Percentiles rank a stretch among this genome's conserved stretches.
Conservation (phyloP, 2,113 vertebrate genomes). For the Nibea coibor region DNA sequence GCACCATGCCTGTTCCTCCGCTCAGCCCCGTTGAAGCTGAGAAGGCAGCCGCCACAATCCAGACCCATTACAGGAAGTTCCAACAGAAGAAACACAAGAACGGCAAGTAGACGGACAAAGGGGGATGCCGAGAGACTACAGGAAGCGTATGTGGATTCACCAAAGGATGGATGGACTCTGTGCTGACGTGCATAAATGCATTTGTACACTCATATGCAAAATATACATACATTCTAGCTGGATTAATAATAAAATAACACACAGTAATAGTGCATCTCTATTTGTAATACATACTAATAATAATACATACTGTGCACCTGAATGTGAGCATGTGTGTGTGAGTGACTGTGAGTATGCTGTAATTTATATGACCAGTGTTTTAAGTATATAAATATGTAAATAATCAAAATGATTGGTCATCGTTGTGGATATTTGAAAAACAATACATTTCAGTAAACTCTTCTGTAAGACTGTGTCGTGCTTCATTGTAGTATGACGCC, state of each 20-base stretch:
- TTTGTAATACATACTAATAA: constrained; percentile 23
- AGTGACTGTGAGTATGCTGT: constrained; percentile 21
- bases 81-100: constrained; percentile 88
- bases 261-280: constrained; percentile 24
- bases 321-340: constrained; percentile 23
- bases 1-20: constrained; percentile 43
- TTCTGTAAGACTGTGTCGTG: constrained; percentile 4
- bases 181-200: constrained; percentile 15
- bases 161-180: constrained; percentile 7
- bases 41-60: constrained; percentile 87
- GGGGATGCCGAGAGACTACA: background rate
- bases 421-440: constrained; percentile 25
- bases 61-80: constrained; percentile 88
- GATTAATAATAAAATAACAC: constrained; percentile 21
- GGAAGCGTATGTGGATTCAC: constrained; percentile 10
- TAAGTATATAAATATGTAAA: constrained; percentile 29
- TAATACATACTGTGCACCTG: constrained; percentile 18
- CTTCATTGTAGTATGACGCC: constrained; percentile 42
- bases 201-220: constrained; percentile 15
- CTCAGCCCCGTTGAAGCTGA: constrained; percentile 70
- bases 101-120: constrained; percentile 62
- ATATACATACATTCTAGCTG: constrained; percentile 26
- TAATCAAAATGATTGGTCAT: constrained; percentile 11
- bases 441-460: constrained; percentile 54
- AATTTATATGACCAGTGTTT: constrained; percentile 39